phyloP scores from a whole-genome alignment of 2,113 vertebrate genomes.

The Lichenostomus cassidix region DNA sequence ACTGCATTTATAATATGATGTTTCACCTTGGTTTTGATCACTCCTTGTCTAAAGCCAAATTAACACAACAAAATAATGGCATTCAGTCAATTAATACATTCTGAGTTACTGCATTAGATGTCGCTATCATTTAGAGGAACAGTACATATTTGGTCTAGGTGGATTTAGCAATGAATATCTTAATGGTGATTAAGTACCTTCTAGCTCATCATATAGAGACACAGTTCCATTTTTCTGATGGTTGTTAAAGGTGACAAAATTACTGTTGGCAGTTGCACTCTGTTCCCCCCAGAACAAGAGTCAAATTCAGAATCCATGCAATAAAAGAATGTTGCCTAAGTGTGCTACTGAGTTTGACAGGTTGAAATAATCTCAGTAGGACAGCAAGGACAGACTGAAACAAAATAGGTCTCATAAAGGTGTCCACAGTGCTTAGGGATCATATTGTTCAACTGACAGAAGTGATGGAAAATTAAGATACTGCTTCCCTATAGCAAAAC shows the following conservation, averaged over 20 bases:
- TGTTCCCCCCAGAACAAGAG: slow-evolving; percentile 32
- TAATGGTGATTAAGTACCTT: not conserved
- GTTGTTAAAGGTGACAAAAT: slow-evolving; percentile 65
- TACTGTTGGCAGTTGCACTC: slow-evolving; percentile 47
- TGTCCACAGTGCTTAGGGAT: not conserved
- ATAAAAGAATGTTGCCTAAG: slow-evolving; percentile 42
- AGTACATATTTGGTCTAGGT: not conserved
- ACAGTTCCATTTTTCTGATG: slow-evolving; percentile 28
- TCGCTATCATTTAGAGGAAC: not conserved
- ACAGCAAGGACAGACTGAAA: slow-evolving; percentile 33
- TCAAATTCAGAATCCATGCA: slow-evolving; percentile 60
- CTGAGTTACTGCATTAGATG: not conserved
- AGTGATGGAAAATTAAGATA: not conserved
- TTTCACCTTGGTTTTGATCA: not conserved
- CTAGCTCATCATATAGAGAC: not conserved
- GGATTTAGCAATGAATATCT: slow-evolving; percentile 5
- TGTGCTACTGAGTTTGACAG: slow-evolving; percentile 19
- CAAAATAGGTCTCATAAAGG: slow-evolving; percentile 22
- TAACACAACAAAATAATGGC: not conserved
- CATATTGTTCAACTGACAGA: not conserved
- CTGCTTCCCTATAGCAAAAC: not conserved
- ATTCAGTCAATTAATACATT: not conserved
- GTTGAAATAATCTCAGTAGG: slow-evolving; percentile 28
- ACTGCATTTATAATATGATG: not conserved
- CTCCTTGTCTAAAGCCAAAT: not conserved